A percentile compares a stretch with the other conserved stretches of the same genome.
Conservation (phyloP, 2,113 vertebrate genomes). For the Microcebus murinus region DNA sequence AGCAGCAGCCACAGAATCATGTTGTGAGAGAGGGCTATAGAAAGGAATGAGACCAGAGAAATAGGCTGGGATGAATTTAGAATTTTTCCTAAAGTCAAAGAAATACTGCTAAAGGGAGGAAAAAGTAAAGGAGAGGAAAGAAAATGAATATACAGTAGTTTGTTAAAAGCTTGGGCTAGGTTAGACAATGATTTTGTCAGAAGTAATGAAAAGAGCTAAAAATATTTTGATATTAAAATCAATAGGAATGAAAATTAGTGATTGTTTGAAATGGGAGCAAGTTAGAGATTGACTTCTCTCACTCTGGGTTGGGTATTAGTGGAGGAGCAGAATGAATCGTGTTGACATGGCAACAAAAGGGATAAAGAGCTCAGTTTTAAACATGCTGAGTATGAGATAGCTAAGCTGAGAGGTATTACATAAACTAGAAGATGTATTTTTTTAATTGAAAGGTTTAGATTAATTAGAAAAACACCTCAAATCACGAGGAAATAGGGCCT, state of each 20-base stretch:
- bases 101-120: not conserved
- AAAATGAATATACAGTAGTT: not conserved
- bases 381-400: not conserved
- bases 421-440: not conserved
- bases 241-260: not conserved
- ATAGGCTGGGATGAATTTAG: no score
- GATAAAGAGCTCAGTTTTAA: not conserved
- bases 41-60: not conserved
- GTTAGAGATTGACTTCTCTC: accelerated
- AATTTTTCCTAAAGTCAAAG: not conserved
- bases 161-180: not conserved
- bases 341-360: not conserved
- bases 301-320: not conserved
- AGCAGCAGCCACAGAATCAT: not conserved
- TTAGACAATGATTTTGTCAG: not conserved
- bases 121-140: not conserved
- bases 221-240: not conserved
- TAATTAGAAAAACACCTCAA: not conserved
- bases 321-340: not conserved
- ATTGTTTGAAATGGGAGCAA: not conserved
- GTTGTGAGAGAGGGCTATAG: accelerated
- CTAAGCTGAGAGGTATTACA: not conserved
- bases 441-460: not conserved
- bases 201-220: not conserved
- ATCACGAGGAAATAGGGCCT: not conserved